These are phyloP conservation scores for Esox lucius DNA, from an alignment of 2,797 vertebrate genomes.

Conservation along the genomic window DNA sequence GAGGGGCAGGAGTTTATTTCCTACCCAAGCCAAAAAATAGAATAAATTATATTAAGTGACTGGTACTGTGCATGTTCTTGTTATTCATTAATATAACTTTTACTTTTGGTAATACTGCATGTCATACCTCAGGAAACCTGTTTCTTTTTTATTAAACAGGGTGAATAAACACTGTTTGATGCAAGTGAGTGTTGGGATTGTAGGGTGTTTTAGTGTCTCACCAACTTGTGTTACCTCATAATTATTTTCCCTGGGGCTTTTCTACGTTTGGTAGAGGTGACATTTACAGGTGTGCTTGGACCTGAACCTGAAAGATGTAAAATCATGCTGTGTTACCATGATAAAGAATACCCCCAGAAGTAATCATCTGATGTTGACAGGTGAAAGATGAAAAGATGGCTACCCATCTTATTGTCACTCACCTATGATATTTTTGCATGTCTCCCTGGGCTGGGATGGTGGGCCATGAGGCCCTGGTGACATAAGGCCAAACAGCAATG, in stretches of 20 bases:
- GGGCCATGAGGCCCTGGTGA: too few species aligned
- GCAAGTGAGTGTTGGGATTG: not conserved
- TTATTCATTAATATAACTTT: too few species aligned
- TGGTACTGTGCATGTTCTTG: too few species aligned
- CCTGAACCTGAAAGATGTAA: not conserved
- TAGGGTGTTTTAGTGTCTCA: not conserved
- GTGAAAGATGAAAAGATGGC: not conserved
- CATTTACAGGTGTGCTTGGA: slow-evolving; percentile 3
- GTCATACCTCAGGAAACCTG: not conserved
- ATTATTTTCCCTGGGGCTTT: not conserved
- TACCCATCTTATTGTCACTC: not conserved
- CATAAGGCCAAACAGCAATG: too few species aligned
- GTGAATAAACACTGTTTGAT: not conserved
- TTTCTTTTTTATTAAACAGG: not conserved
- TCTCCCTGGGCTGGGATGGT: not conserved
- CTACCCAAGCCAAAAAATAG: not conserved
- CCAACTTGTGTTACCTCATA: not conserved
- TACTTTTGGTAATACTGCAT: not conserved
- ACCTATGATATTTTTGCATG: not conserved
- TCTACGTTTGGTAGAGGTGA: not conserved
- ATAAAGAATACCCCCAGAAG: not conserved
- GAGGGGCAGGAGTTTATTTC: not conserved
- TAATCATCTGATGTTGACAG: not conserved
- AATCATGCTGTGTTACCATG: not conserved
- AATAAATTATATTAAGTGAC: not conserved